Percentiles rank a stretch among this genome's conserved stretches.
Evolutionary conservation across 1,140 invertebrate species (phyloP).

Genomic region (Drosophila pruinosa): DNA sequence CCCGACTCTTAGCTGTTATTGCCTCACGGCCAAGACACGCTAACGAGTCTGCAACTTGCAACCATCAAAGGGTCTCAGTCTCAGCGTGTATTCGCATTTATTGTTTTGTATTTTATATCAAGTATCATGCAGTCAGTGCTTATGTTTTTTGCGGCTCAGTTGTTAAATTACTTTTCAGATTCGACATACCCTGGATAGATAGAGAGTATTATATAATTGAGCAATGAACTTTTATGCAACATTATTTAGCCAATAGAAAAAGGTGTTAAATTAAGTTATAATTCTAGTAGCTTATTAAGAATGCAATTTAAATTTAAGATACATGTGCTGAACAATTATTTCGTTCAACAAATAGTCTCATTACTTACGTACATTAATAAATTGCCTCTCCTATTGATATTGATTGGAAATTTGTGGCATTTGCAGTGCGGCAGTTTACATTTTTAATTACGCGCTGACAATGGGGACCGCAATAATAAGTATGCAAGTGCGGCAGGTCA

Average conservation of each 20-base stretch:
- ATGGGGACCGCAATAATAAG: slow-evolving; percentile 13
- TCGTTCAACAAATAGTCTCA: not conserved
- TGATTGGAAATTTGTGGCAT: slow-evolving; percentile 24
- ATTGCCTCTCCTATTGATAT: slow-evolving; percentile 7
- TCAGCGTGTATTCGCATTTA: slow-evolving; percentile 22
- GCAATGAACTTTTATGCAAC: too few species aligned
- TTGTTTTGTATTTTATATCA: slow-evolving; percentile 1
- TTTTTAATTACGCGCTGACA: slow-evolving; percentile 70
- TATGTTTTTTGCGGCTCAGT: not conserved
- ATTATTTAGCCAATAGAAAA: too few species aligned
- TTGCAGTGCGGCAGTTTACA: slow-evolving; percentile 19
- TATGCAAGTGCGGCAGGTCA: slow-evolving; percentile 22
- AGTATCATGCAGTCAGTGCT: not conserved
- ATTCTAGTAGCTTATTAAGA: too few species aligned
- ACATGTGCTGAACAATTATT: not conserved
- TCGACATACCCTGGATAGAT: not conserved
- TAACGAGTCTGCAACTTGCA: slow-evolving; percentile 54
- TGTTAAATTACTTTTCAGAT: slow-evolving; percentile 7
- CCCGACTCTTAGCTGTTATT: not conserved
- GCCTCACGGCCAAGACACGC: slow-evolving; percentile 16
- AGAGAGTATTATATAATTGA: too few species aligned
- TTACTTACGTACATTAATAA: not conserved
- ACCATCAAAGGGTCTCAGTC: too few species aligned
- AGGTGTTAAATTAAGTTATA: too few species aligned
- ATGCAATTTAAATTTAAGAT: too few species aligned